Conservation (phyloP, 2,888 invertebrate species). For the Synanthedon vespiformis region DNA sequence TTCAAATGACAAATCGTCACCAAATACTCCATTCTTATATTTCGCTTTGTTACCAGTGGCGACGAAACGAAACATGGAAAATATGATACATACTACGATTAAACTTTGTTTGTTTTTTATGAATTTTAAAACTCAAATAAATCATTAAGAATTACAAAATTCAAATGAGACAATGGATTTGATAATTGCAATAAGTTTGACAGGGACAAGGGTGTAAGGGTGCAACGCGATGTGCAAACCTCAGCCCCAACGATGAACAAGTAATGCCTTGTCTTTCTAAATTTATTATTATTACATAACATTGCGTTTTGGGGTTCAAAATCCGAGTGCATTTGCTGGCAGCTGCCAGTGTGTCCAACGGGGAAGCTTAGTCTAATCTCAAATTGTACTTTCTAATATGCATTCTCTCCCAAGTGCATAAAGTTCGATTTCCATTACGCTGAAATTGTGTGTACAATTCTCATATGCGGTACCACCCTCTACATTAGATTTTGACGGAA, state of each 20-base stretch:
- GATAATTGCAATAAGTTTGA: conserved; percentile 51
- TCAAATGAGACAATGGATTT: conserved; percentile 1
- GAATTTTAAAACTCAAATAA: too few relatives aligned
- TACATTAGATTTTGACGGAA: conserved; percentile 58
- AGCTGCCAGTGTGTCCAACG: conserved; percentile 40
- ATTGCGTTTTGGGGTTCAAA: conserved; percentile 52
- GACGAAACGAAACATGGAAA: too few relatives aligned
- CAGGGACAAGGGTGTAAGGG: neutral
- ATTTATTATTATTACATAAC: conserved; percentile 64
- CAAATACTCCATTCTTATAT: too few relatives aligned
- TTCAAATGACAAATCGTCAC: too few relatives aligned
- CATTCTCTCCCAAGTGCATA: conserved; percentile 6
- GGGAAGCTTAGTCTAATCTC: conserved; percentile 6
- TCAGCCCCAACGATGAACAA: conserved; percentile 21
- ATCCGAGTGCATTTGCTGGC: conserved; percentile 50
- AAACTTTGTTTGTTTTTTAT: too few relatives aligned
- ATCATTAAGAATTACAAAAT: neutral
- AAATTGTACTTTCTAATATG: too few relatives aligned
- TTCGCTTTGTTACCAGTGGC: too few relatives aligned
- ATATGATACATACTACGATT: too few relatives aligned
- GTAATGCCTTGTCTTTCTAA: conserved; percentile 55
- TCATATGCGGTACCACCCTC: conserved; percentile 62
- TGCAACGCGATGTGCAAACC: conserved; percentile 2
- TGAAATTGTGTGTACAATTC: conserved; percentile 23
- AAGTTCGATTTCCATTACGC: conserved; percentile 14